Base-by-base conservation (phyloP, 2,797 vertebrate genomes). In the Pangasius macronema region DNA sequence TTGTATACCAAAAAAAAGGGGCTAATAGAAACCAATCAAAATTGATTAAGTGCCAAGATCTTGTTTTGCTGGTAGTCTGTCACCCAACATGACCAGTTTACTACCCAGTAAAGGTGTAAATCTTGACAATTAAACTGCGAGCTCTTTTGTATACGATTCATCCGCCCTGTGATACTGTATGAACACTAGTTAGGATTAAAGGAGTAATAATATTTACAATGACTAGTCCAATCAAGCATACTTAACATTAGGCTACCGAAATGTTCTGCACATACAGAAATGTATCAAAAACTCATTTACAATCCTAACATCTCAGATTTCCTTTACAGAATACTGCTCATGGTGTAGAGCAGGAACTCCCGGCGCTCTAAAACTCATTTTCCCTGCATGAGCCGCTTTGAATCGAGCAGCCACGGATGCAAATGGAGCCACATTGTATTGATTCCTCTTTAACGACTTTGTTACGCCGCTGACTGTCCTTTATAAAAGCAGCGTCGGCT, bases 361-460 rank as follows among this genome's bases (percentile, higher is more conserved):
- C 2, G 1, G 33, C 2, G 55, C 86, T 80, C 82, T 63, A 61
- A 79, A 88, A 85, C 86, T 79, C 76, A 82, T 86, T 85, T 85
- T 79, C 82, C 88, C 88, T 49, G 27, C 68, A 57, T 46, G 83
- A 75, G 85, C 53, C 68, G 2, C 57, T 83, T 81, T 80, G 88
- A 87, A 87, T 83, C 30, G 51, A 80, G 87, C 70, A 83, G 80
- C 55, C 39, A 11, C 42, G 22, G 68, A 89, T 86, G 87, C 88
- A 89, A 89, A 90, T 88, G 79, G 68, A 86, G 87, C 86, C 79
- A 80, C 80, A 51, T 82, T 82, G 86, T 90, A 90, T 91, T 86
- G 89, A 91, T 91, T 91, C 72, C 85, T 77, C 87, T 86, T 81
- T 90, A 89, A 90, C 88, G 88, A 90, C 88, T 90, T 77, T 89